A percentile compares a stretch with the other conserved stretches of the same genome.
These are phyloP conservation scores for Coelopa pilipes DNA, from an alignment of 2,888 invertebrate species.

Conservation along the genomic window DNA sequence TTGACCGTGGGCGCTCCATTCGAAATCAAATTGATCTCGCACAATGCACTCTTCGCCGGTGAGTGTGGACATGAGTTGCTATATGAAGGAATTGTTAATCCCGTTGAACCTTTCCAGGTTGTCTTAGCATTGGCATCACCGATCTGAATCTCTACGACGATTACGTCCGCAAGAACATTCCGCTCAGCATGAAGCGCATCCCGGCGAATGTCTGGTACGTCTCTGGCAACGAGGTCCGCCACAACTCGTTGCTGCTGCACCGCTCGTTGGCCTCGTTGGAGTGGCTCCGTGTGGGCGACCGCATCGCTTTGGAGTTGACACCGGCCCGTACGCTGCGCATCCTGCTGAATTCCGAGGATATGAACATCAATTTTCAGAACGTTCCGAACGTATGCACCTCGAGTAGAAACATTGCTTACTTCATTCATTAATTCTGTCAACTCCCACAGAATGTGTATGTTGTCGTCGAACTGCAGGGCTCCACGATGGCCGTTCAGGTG, in stretches of 20 bases:
- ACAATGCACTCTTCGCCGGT: conserved; percentile 66
- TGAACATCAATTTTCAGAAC: conserved; percentile 79
- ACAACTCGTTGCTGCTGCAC: conserved; percentile 74
- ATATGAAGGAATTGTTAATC: conserved; percentile 29
- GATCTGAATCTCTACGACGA: conserved; percentile 74
- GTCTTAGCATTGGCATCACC: conserved; percentile 82
- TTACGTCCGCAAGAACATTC: conserved; percentile 74
- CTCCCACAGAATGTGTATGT: conserved; percentile 78
- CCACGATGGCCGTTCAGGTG: conserved; percentile 80
- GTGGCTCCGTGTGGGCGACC: conserved; percentile 83
- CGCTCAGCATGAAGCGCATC: conserved; percentile 73
- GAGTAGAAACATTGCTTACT: background rate
- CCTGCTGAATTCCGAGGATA: conserved; percentile 84
- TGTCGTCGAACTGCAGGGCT: conserved; percentile 84
- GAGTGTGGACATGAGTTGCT: too few relatives aligned
- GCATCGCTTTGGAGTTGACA: conserved; percentile 79
- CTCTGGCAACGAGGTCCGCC: conserved; percentile 74
- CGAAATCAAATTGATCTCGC: conserved; percentile 64
- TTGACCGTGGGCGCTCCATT: conserved; percentile 64
- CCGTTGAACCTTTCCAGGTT: conserved; percentile 70
- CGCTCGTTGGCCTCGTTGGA: conserved; percentile 77
- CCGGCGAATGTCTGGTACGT: conserved; percentile 72
- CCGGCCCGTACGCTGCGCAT: conserved; percentile 77
- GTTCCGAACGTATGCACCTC: conserved; percentile 83
- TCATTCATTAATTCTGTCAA: background rate